phyloP scores from a whole-genome alignment of 1,140 invertebrate species.

The Tribolium castaneum region DNA sequence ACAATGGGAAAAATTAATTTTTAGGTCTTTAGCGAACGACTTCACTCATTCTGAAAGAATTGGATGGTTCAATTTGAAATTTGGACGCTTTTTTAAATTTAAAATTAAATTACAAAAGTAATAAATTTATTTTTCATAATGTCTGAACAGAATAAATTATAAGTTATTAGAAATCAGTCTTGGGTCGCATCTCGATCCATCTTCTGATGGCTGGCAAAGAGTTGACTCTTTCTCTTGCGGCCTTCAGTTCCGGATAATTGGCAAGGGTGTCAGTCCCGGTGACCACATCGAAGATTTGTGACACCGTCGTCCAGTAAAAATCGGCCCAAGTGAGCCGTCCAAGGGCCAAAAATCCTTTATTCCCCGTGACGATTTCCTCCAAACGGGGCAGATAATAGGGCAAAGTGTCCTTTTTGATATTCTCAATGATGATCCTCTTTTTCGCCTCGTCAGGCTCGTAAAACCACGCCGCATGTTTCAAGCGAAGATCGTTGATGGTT shows the following conservation, averaged over 20 bases:
- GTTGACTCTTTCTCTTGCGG: slow-evolving; percentile 57
- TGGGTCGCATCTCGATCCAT: slow-evolving; percentile 60
- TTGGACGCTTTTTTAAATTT: no score
- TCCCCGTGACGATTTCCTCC: slow-evolving; percentile 60
- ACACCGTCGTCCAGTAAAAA: slow-evolving; percentile 53
- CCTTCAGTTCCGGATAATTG: slow-evolving; percentile 54
- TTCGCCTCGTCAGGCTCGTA: slow-evolving; percentile 65
- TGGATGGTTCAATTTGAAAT: no score
- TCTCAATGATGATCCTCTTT: slow-evolving; percentile 59
- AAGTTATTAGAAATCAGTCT: slow-evolving; percentile 58
- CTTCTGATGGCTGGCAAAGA: slow-evolving; percentile 59
- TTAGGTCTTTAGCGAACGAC: background rate
- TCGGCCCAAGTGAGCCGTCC: slow-evolving; percentile 68
- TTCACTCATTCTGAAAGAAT: no score
- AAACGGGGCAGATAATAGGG: slow-evolving; percentile 60
- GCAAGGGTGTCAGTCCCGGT: slow-evolving; percentile 48
- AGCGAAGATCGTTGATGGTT: slow-evolving; percentile 67
- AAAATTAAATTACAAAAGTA: background rate
- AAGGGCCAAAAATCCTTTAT: slow-evolving; percentile 62
- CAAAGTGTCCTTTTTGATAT: slow-evolving; percentile 63
- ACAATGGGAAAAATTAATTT: background rate
- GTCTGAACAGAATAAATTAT: background rate
- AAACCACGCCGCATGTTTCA: slow-evolving; percentile 63
- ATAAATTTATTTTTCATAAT: background rate
- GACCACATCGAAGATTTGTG: slow-evolving; percentile 47